Conservation (phyloP, 2,113 vertebrate species). For the Psephotus haematonotus region DNA sequence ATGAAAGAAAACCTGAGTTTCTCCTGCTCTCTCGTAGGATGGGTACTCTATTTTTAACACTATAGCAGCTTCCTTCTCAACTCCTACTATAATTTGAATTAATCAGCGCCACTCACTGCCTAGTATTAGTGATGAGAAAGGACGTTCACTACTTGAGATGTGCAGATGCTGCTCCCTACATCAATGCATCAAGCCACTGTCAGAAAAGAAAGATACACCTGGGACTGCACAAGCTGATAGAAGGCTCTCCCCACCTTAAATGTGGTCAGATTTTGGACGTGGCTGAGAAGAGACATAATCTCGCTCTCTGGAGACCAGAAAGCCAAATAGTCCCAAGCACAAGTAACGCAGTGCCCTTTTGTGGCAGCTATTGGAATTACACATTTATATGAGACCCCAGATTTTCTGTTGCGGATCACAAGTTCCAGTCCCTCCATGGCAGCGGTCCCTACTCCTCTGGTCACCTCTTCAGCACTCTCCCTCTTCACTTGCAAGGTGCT, state of each 20-base stretch:
- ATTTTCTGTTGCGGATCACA: background rate
- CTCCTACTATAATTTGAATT: background rate
- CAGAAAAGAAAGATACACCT: slow-evolving; percentile 21
- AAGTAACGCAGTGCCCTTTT: background rate
- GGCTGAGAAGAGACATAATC: background rate
- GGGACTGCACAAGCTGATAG: background rate
- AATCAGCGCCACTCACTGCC: background rate
- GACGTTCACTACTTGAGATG: background rate
- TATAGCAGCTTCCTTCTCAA: background rate
- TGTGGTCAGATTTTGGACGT: background rate
- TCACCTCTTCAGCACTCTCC: background rate
- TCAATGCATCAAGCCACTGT: background rate
- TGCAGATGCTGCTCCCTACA: background rate
- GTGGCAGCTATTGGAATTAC: slow-evolving; percentile 30
- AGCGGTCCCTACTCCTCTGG: background rate
- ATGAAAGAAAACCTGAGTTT: background rate
- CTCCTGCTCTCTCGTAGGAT: background rate
- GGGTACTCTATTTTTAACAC: background rate
- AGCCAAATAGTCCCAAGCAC: background rate
- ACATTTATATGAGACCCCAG: background rate
- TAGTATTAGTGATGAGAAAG: background rate
- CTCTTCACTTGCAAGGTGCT: slow-evolving; percentile 9
- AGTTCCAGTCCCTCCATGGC: background rate
- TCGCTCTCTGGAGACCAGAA: background rate
- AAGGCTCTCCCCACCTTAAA: background rate